phyloP scores from a whole-genome alignment of 2,797 vertebrate genomes.

The Phoxinus dragarum region DNA sequence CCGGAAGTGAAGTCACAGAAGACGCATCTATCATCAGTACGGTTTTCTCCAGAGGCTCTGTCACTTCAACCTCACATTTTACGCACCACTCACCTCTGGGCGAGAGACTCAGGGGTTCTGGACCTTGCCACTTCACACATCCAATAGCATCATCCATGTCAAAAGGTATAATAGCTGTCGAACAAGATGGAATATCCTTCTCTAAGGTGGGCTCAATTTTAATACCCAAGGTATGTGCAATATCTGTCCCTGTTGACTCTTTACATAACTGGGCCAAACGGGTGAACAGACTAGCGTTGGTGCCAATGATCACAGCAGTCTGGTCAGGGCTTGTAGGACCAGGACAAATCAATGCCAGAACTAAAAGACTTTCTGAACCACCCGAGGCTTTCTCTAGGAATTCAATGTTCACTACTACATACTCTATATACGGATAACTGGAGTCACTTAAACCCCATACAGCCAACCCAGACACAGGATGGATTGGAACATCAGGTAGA shows the following conservation, averaged over 20 bases:
- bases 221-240: background rate
- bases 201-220: background rate
- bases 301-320: background rate
- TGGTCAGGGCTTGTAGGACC: background rate
- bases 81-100: background rate
- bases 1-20: no score
- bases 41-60: no score
- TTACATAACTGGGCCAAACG: background rate
- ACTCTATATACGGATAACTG: background rate
- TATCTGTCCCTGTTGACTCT: background rate
- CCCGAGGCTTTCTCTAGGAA: background rate
- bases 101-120: background rate
- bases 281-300: background rate
- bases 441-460: background rate
- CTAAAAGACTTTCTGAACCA: background rate
- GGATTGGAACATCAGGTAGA: background rate
- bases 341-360: background rate
- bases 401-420: background rate
- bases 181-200: background rate
- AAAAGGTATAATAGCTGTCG: background rate
- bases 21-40: no score
- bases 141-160: background rate
- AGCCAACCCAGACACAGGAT: background rate
- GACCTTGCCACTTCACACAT: background rate
- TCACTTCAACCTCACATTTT: no score